Base-by-base conservation (phyloP, 1,140 invertebrate genomes). In the Cyclina sinensis region DNA sequence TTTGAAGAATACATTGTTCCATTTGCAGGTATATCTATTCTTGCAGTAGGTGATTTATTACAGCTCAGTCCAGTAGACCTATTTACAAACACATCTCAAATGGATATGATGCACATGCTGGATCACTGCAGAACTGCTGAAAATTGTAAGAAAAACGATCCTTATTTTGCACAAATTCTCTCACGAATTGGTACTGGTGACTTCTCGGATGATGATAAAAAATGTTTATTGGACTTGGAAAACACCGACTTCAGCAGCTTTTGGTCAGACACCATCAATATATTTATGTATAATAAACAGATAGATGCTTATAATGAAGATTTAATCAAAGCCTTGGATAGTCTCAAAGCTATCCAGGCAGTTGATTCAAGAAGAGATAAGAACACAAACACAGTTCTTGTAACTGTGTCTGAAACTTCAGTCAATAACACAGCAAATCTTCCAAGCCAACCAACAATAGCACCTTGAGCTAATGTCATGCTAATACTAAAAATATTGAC, bases 401-500 rank as follows among this genome's bases (percentile, higher is more conserved):
- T 81, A 1, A 43, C 30, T 5, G 59, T 82, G 0, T 27, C 57
- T 4, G 37, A n/a, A 39, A 82, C 54, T 16, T 21, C 32, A 5
- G 57, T 79, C 7, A 14, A 54, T 35, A 27, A 54, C 7, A 85
- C 65, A 32, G 82, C 43, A 48, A 48, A 48, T 7, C 51, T 84
- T 35, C 68, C 68, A 51, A 30, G 39, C n/a, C 48, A 27, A 24
- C 70, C 70, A 27, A 62, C 68, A 9, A 78, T 59, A 21, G 48
- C 48, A 32, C 5, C 14, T 30, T 48, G 68, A 35, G 82, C 82
- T 85, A 68, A 43, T n/a, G 70, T 74, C 48, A 74, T 85, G 82
- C 14, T 85, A n/a, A n/a, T 32, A 85, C 82, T 57, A 74, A 74
- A 57, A 85, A 85, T 54, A 85, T 85, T 74, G 82, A 85, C 68